These are phyloP conservation scores for Apeltes quadracus DNA, from an alignment of 2,113 vertebrate genomes.

Conservation along the genomic window DNA sequence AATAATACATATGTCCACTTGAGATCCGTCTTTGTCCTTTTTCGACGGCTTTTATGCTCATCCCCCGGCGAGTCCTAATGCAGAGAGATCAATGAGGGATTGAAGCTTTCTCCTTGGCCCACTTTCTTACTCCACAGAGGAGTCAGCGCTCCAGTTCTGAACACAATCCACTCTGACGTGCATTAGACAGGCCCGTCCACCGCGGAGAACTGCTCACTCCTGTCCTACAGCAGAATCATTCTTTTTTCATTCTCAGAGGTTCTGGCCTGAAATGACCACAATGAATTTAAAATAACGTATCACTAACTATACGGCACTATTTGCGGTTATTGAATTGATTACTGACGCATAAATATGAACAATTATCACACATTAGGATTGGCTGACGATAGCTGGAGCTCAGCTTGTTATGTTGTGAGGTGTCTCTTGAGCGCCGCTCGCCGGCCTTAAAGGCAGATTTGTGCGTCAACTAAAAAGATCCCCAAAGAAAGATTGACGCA, in stretches of 20 bases:
- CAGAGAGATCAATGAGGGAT: slow-evolving; percentile 16
- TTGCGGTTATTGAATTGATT: not conserved
- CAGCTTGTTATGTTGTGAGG: slow-evolving; percentile 47
- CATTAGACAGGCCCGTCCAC: not conserved
- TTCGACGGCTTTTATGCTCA: slow-evolving; percentile 4
- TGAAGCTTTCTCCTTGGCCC: slow-evolving; percentile 14
- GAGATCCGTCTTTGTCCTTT: not conserved
- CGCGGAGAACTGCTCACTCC: slow-evolving; percentile 1
- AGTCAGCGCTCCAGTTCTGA: slow-evolving; percentile 1
- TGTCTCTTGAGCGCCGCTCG: slow-evolving; percentile 50
- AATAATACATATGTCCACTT: not conserved
- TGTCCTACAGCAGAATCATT: not conserved
- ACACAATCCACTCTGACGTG: not conserved
- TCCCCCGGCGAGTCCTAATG: not conserved
- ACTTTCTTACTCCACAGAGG: slow-evolving; percentile 15
- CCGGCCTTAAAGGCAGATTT: slow-evolving; percentile 60
- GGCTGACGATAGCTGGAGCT: slow-evolving; percentile 37
- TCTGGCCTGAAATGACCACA: not conserved
- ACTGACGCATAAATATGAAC: too few species aligned
- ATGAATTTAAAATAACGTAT: not conserved
- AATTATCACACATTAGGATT: not conserved
- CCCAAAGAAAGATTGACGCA: slow-evolving; percentile 65
- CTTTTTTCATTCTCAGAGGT: not conserved
- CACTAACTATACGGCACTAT: not conserved
- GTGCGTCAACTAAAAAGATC: slow-evolving; percentile 65